These are phyloP conservation scores for Aquatica leii DNA, from an alignment of 2,888 invertebrate genomes.

Conservation along the genomic window DNA sequence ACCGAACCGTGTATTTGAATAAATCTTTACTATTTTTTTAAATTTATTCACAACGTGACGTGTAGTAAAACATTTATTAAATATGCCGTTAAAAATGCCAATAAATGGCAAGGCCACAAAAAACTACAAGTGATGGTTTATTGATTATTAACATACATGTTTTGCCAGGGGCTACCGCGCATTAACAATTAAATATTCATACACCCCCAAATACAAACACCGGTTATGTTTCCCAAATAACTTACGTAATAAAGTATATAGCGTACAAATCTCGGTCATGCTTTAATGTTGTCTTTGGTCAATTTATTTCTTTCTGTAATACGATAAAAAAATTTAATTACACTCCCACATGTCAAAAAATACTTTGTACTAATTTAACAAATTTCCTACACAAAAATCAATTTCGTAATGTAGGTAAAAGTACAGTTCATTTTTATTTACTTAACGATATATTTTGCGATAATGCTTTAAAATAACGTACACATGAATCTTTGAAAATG, in stretches of 20 bases:
- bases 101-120: constrained; percentile 28
- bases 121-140: constrained; percentile 9
- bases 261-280: constrained; percentile 13
- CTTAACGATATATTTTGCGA: no score
- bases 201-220: constrained; percentile 32
- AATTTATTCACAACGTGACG: no score
- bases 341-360: no score
- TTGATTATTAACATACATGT: constrained; percentile 28
- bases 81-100: background rate
- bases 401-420: no score
- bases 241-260: constrained; percentile 18
- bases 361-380: no score
- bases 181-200: constrained; percentile 36
- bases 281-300: constrained; percentile 5
- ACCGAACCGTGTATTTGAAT: no score
- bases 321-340: no score
- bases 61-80: background rate
- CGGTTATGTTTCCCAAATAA: constrained; percentile 24
- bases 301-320: background rate
- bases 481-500: no score
- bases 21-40: no score
- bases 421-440: no score
- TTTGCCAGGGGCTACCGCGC: constrained; percentile 27
- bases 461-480: no score
- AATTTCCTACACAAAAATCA: no score